These are phyloP conservation scores for Eupithecia insigniata DNA, from an alignment of 2,888 invertebrate species.

Conservation along the genomic window DNA sequence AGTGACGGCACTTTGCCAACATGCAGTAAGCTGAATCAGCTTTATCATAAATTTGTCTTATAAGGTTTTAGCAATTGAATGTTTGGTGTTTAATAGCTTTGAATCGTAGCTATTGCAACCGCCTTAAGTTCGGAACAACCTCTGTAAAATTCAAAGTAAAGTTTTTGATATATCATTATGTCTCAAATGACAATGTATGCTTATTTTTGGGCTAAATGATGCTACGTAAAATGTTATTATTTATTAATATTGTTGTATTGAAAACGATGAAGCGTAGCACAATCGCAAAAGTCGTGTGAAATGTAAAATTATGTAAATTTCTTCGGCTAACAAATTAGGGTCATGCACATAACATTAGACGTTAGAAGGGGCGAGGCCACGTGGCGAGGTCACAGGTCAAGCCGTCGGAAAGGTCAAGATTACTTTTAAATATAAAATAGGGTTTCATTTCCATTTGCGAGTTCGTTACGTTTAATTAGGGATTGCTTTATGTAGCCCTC, in stretches of 20 bases:
- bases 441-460: conserved; percentile 48
- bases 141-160: background rate
- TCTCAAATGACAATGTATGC: background rate
- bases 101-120: background rate
- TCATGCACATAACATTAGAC: conserved; percentile 52
- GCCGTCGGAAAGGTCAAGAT: conserved; percentile 64
- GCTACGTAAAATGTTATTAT: background rate
- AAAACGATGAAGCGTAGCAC: conserved; percentile 49
- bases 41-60: conserved; percentile 30
- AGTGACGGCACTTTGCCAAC: conserved; percentile 31
- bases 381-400: conserved; percentile 74
- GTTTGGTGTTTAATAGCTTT: background rate
- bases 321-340: conserved; percentile 59
- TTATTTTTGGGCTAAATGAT: background rate
- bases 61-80: conserved; percentile 8
- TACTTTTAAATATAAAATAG: conserved; percentile 55
- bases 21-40: conserved; percentile 30
- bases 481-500: conserved; percentile 15
- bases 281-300: conserved; percentile 54
- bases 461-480: conserved; percentile 48
- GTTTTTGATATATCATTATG: background rate
- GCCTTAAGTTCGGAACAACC: background rate
- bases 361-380: conserved; percentile 60
- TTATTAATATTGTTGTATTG: background rate
- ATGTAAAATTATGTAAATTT: conserved; percentile 59